phyloP scores from a whole-genome alignment of 2,797 vertebrate genomes.

The Chloroceryle amazona region DNA sequence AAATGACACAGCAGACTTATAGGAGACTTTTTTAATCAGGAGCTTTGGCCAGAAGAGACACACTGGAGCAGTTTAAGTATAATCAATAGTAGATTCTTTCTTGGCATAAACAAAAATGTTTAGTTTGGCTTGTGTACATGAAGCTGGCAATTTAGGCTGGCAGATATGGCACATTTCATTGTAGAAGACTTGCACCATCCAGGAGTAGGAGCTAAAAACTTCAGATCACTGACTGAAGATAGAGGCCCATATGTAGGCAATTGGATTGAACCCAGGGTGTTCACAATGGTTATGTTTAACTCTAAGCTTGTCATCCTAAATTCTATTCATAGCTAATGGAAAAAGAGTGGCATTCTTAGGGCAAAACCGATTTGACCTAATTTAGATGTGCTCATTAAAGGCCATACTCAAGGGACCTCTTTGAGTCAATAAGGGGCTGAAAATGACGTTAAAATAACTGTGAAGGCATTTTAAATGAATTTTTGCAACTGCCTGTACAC shows the following conservation, averaged over 20 bases:
- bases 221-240: background rate
- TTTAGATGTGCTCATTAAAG: conserved; percentile 34
- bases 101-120: background rate
- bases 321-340: background rate
- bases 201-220: background rate
- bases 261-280: background rate
- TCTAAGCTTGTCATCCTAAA: background rate
- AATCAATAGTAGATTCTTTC: fast-evolving
- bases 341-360: background rate
- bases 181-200: background rate
- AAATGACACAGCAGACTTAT: background rate
- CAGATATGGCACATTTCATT: background rate
- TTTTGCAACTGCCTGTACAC: background rate
- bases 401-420: background rate
- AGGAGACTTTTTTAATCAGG: background rate
- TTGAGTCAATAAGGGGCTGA: background rate
- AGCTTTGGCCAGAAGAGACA: background rate
- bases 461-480: background rate
- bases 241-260: background rate
- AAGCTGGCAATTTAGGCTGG: background rate
- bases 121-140: background rate
- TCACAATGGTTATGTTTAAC: background rate
- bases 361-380: background rate
- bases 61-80: background rate
- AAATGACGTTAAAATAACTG: background rate